Conservation (phyloP, 2,113 vertebrate species). For the Gnathonemus echidnorhynchus region DNA sequence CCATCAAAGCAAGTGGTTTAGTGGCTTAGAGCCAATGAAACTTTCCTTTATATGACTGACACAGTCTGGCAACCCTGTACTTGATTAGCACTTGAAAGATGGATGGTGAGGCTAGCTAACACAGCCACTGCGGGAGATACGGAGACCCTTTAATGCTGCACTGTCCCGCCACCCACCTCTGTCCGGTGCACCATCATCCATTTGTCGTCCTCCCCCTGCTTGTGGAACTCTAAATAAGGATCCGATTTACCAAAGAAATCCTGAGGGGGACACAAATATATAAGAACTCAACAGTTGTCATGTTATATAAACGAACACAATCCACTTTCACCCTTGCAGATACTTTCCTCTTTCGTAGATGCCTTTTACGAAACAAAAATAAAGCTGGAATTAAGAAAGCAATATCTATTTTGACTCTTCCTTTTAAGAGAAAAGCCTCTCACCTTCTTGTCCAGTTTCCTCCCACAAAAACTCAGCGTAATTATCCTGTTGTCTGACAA, state of each 20-base stretch:
- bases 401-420: not conserved
- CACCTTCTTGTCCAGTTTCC: slow-evolving; percentile 97
- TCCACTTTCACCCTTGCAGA: not conserved
- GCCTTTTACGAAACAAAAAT: not conserved
- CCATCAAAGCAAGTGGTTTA: not conserved
- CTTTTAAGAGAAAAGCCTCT: not conserved
- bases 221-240: slow-evolving; percentile 93
- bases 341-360: not conserved
- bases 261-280: slow-evolving; percentile 47
- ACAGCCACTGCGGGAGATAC: not conserved
- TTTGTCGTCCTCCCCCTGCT: slow-evolving; percentile 85
- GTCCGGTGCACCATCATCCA: slow-evolving; percentile 99
- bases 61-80: not conserved
- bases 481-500: slow-evolving; percentile 97
- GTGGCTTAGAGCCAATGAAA: not conserved
- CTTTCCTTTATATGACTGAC: not conserved
- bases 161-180: slow-evolving; percentile 63
- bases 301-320: not conserved
- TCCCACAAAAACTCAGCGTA: slow-evolving; percentile 84
- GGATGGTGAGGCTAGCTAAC: not conserved
- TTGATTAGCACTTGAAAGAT: not conserved
- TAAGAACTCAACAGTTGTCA: not conserved
- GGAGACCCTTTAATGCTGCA: not conserved
- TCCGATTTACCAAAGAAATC: slow-evolving; percentile 98
- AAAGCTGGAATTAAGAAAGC: not conserved